Evolutionary conservation across 2,797 vertebrate genomes (phyloP).

Genomic region (Babyrousa celebensis): DNA sequence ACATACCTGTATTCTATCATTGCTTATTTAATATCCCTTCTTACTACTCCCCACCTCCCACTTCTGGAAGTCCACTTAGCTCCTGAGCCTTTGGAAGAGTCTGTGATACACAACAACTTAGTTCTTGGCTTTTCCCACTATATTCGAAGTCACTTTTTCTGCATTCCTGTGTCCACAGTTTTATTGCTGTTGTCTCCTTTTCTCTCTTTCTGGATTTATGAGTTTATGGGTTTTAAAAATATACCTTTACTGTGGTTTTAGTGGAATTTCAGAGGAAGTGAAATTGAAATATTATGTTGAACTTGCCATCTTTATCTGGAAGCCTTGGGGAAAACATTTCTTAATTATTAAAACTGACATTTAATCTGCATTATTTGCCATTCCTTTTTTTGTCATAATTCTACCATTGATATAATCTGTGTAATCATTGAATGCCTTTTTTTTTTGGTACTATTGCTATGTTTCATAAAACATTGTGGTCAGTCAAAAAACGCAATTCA

Average conservation of each 20-base stretch:
- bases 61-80: not conserved
- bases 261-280: not conserved
- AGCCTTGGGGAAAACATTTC: not conserved
- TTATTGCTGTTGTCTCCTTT: conserved; percentile 38
- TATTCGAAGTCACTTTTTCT: conserved; percentile 18
- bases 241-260: not conserved
- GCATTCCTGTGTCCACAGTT: not conserved
- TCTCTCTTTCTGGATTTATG: conserved; percentile 16
- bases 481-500: not conserved
- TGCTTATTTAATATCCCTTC: not conserved
- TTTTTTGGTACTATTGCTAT: not conserved
- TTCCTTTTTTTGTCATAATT: conserved; percentile 47
- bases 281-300: conserved; percentile 44
- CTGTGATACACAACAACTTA: not conserved
- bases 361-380: not conserved
- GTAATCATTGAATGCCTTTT: not conserved
- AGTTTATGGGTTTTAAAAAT: not conserved
- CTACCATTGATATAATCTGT: not conserved
- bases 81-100: conserved; percentile 41
- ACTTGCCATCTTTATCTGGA: conserved; percentile 6
- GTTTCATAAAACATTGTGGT: not conserved
- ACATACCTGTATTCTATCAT: not conserved
- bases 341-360: not conserved
- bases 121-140: not conserved
- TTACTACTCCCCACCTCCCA: not conserved